phyloP scores from a whole-genome alignment of 2,797 vertebrate genomes.

The Periparus ater region DNA sequence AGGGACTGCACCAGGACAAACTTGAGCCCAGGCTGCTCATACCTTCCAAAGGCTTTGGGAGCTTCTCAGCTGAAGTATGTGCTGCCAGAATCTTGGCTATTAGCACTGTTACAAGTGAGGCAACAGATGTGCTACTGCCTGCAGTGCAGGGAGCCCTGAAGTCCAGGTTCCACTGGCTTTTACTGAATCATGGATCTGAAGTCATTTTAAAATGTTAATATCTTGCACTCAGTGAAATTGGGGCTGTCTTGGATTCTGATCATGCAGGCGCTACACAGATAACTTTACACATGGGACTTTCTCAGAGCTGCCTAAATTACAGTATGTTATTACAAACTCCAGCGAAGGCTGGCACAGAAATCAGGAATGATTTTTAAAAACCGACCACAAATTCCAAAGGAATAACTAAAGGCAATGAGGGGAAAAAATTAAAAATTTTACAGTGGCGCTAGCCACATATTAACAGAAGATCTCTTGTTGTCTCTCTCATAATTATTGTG shows the following conservation, averaged over 20 bases:
- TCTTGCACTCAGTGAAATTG: conserved; percentile 3
- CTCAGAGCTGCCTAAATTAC: conserved; percentile 53
- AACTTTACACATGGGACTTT: conserved; percentile 49
- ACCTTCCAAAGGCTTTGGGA: not conserved
- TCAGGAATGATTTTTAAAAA: conserved; percentile 38
- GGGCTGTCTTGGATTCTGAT: conserved; percentile 42
- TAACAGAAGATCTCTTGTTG: conserved; percentile 5
- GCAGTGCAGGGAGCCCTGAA: not conserved
- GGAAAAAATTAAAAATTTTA: conserved; percentile 18
- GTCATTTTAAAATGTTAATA: conserved; percentile 36
- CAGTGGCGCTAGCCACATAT: not conserved
- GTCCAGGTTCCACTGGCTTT: conserved; percentile 4
- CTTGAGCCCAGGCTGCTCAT: not conserved
- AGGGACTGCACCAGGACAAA: not conserved
- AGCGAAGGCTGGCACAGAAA: conserved; percentile 41
- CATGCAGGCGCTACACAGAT: conserved; percentile 18
- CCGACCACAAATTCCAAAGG: conserved; percentile 31
- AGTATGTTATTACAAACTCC: conserved; percentile 49
- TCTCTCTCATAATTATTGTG: not conserved
- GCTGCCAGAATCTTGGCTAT: not conserved
- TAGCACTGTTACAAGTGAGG: not conserved
- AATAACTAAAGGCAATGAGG: not conserved
- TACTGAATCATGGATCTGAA: conserved; percentile 6
- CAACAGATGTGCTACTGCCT: conserved; percentile 47
- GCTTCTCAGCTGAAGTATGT: not conserved